Evolutionary conservation across 1,140 invertebrate genomes (phyloP).

Genomic region (Procambarus virginalis): DNA sequence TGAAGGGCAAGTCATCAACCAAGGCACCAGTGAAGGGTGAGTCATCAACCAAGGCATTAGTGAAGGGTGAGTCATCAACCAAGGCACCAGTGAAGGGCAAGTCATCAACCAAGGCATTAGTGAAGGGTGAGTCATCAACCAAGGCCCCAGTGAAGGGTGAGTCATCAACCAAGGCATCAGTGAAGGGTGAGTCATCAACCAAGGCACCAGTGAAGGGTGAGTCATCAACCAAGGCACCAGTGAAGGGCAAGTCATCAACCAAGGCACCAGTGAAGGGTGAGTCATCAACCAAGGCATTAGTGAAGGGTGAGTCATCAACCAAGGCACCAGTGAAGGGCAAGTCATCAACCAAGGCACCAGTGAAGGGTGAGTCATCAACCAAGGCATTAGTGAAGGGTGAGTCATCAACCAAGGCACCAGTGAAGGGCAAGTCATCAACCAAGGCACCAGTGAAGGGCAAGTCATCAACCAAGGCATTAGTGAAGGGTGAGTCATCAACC

Average conservation of each 20-base stretch:
- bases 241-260: not conserved
- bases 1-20: not conserved
- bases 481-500: not conserved
- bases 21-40: not conserved
- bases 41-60: not conserved
- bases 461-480: not conserved
- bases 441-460: not conserved
- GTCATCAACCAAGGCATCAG: too few relatives aligned
- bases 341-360: not conserved
- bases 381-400: not conserved
- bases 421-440: not conserved
- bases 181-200: too few relatives aligned
- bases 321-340: not conserved
- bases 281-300: not conserved
- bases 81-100: not conserved
- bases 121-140: not conserved
- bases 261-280: not conserved
- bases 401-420: not conserved
- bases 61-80: not conserved
- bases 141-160: not conserved
- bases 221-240: not conserved
- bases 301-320: not conserved
- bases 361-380: not conserved
- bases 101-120: not conserved
- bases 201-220: not conserved